A percentile compares a stretch with the other conserved stretches of the same genome.
phyloP scores from a whole-genome alignment of 2,888 invertebrate genomes.

The Brenthis daphne region DNA sequence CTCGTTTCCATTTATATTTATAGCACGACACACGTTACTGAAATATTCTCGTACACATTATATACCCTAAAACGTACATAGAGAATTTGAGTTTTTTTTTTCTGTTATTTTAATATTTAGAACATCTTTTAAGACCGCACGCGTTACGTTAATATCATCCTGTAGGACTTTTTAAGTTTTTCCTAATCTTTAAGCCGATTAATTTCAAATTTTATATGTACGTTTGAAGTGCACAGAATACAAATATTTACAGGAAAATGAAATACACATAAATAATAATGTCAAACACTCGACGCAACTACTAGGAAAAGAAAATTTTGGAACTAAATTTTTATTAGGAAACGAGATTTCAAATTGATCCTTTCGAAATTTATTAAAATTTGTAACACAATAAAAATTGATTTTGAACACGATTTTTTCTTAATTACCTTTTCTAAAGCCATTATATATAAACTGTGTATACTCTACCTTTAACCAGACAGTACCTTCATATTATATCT shows the following conservation, averaged over 20 bases:
- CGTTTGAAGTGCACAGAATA: not conserved
- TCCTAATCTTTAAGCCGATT: no score
- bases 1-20: slow-evolving; percentile 46
- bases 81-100: no score
- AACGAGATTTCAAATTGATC: slow-evolving; percentile 53
- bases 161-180: no score
- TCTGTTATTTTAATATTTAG: no score
- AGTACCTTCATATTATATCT: no score
- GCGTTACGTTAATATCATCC: not conserved
- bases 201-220: slow-evolving; percentile 1
- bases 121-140: no score
- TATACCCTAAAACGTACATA: no score
- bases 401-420: slow-evolving; percentile 40
- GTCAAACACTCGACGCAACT: not conserved
- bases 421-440: no score
- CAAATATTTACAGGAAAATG: not conserved
- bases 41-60: no score
- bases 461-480: no score
- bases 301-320: slow-evolving; percentile 3
- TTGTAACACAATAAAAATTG: slow-evolving; percentile 55
- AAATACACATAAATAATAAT: not conserved
- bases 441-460: no score
- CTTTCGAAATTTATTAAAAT: slow-evolving; percentile 55
- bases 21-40: not conserved
- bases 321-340: slow-evolving; percentile 35